Conservation (phyloP, 2,113 vertebrate genomes). For the Taxidea taxus region DNA sequence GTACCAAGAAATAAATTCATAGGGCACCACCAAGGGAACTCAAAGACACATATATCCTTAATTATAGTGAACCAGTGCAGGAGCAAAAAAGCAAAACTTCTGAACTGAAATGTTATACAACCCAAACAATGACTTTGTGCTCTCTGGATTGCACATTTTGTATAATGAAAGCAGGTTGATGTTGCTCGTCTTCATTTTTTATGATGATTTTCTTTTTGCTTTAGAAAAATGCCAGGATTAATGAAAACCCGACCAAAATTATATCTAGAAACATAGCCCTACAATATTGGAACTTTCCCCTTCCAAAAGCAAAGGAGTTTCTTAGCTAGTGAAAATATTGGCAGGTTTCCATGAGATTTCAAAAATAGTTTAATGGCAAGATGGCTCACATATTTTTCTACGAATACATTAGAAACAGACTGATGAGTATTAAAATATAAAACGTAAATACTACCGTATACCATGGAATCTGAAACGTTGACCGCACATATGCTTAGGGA, state of each 20-base stretch:
- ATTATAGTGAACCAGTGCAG: too few relatives aligned
- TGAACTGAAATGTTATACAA: not conserved
- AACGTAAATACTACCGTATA: not conserved
- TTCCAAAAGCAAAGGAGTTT: not conserved
- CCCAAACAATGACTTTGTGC: not conserved
- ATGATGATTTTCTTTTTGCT: not conserved
- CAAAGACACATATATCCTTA: not conserved
- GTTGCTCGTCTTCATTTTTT: not conserved
- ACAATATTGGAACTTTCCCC: not conserved
- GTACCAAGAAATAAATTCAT: not conserved
- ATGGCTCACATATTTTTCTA: constrained; percentile 53
- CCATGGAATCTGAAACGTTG: too few relatives aligned
- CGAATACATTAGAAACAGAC: constrained; percentile 53
- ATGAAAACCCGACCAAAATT: not conserved
- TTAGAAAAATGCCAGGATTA: constrained; percentile 19
- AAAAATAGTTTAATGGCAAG: constrained; percentile 56
- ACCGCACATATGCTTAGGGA: not conserved
- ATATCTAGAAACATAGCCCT: not conserved
- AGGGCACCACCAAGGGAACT: not conserved
- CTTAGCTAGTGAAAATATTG: constrained; percentile 18
- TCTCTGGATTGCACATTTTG: not conserved
- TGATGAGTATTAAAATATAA: constrained; percentile 2
- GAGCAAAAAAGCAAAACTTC: not conserved
- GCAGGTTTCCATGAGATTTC: constrained; percentile 49
- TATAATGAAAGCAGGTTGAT: not conserved